These are phyloP conservation scores for Chelon auratus DNA, from an alignment of 2,797 vertebrate species.

Conservation along the genomic window DNA sequence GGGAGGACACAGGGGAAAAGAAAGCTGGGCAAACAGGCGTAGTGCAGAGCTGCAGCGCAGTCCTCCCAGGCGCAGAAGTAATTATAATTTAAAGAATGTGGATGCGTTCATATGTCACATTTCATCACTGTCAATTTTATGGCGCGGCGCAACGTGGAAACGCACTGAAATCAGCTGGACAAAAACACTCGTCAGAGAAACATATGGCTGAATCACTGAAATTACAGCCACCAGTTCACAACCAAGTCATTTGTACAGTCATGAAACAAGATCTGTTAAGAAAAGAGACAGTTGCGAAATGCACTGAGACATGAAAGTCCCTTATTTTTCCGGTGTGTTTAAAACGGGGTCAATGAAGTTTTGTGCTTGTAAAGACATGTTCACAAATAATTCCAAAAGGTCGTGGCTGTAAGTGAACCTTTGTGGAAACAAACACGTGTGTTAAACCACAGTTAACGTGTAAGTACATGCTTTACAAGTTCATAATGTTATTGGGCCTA, in stretches of 20 bases:
- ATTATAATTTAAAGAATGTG: constrained; percentile 30
- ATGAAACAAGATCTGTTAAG: constrained; percentile 5
- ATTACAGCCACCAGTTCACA: constrained; percentile 2
- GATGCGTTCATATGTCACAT: constrained; percentile 20
- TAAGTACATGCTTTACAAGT: too few species aligned
- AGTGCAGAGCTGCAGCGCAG: constrained; percentile 13
- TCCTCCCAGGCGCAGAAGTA: constrained; percentile 11
- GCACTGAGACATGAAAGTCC: background rate
- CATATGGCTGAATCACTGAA: constrained; percentile 12
- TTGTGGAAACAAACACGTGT: too few species aligned
- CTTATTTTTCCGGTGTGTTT: background rate
- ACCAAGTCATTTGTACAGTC: constrained; percentile 44
- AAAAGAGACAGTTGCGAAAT: background rate
- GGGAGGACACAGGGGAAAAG: constrained; percentile 28
- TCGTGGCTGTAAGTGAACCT: too few species aligned
- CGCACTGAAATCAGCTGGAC: constrained; percentile 6
- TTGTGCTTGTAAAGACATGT: too few species aligned
- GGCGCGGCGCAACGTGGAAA: background rate
- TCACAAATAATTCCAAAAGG: too few species aligned
- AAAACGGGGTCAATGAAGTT: too few species aligned
- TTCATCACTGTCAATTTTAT: background rate
- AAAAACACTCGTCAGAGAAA: background rate
- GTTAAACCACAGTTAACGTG: too few species aligned
- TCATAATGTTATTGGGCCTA: too few species aligned
- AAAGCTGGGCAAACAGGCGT: constrained; percentile 13